These are phyloP conservation scores for Cheilosia scutellata DNA, from an alignment of 2,888 invertebrate species.

Conservation along the genomic window DNA sequence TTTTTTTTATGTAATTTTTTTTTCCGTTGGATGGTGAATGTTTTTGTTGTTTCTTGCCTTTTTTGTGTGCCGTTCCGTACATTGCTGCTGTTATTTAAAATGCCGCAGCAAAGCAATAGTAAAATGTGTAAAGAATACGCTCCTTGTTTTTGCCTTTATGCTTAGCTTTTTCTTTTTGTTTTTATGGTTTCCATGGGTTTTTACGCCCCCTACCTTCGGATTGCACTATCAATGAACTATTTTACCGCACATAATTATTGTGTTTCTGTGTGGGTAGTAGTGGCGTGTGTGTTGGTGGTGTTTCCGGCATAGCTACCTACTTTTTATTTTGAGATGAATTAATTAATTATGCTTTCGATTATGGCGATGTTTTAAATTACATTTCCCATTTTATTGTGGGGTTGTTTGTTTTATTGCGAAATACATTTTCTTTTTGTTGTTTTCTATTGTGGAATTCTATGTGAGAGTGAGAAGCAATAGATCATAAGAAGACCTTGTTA, in stretches of 20 bases:
- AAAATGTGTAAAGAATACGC: conserved; percentile 36
- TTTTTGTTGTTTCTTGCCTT: conserved; percentile 54
- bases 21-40: conserved; percentile 15
- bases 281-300: background rate
- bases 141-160: conserved; percentile 30
- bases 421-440: conserved; percentile 4
- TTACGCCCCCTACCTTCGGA: background rate
- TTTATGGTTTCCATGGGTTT: conserved; percentile 14
- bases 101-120: conserved; percentile 21
- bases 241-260: background rate
- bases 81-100: conserved; percentile 40
- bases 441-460: conserved; percentile 25
- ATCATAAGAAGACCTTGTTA: conserved; percentile 46
- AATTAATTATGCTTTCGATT: conserved; percentile 47
- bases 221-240: conserved; percentile 26
- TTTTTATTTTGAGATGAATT: conserved; percentile 14
- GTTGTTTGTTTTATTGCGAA: background rate
- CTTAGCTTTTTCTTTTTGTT: conserved; percentile 22
- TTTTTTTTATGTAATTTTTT: conserved; percentile 27
- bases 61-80: conserved; percentile 3
- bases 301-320: conserved; percentile 28
- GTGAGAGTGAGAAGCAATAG: conserved; percentile 19
- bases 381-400: background rate
- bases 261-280: conserved; percentile 10
- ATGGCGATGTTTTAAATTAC: conserved; percentile 19